Evolutionary conservation across 2,888 invertebrate species (phyloP).

Genomic region (Bursaphelenchus okinawaensis): DNA sequence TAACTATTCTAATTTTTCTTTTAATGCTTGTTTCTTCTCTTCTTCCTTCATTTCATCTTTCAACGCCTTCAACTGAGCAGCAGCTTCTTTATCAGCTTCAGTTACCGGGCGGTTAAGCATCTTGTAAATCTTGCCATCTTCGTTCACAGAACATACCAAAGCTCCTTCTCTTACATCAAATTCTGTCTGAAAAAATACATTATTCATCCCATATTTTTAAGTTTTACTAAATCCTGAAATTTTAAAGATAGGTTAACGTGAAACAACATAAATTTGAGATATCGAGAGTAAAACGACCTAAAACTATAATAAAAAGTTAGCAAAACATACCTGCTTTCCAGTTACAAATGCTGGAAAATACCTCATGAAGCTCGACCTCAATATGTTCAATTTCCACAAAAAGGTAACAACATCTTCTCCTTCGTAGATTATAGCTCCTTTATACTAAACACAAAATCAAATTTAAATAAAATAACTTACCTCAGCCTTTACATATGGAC

Average conservation of each 20-base stretch:
- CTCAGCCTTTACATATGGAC: conserved; percentile 48
- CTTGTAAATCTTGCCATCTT: conserved; percentile 37
- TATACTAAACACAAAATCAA: conserved; percentile 31
- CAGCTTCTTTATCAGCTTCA: conserved; percentile 32
- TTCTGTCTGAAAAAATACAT: conserved; percentile 30
- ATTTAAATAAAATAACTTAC: conserved; percentile 19
- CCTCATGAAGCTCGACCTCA: conserved; percentile 35
- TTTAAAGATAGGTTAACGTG: neutral
- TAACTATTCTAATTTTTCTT: neutral
- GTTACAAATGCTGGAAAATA: conserved; percentile 47
- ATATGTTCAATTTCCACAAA: conserved; percentile 40
- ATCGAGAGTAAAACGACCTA: too few relatives aligned
- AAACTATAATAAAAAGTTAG: conserved; percentile 7
- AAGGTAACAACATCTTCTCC: conserved; percentile 46
- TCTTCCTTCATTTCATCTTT: conserved; percentile 27
- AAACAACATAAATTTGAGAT: too few relatives aligned
- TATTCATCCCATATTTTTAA: too few relatives aligned
- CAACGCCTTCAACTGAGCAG: conserved; percentile 32
- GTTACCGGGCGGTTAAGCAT: conserved; percentile 43
- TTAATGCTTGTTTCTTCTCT: conserved; percentile 18
- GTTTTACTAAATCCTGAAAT: too few relatives aligned
- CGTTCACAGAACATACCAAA: conserved; percentile 38
- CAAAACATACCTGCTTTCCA: conserved; percentile 30
- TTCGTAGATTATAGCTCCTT: conserved; percentile 47
- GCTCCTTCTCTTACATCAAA: conserved; percentile 39